Evolutionary conservation across 2,113 vertebrate genomes (phyloP).

Genomic region (Numenius arquata): DNA sequence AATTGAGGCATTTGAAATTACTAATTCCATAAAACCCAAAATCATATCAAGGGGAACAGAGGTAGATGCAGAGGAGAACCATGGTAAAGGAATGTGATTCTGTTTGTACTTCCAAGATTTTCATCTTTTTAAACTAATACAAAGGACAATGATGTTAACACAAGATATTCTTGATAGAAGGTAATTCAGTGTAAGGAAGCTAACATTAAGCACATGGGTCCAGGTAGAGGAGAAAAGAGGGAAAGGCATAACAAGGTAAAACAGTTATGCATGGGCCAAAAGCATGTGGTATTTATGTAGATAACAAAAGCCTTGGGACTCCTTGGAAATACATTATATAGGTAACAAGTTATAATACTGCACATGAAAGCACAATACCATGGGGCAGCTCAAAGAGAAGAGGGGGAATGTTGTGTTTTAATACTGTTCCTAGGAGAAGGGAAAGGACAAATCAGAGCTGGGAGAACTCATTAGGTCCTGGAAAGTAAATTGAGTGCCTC

Average conservation of each 20-base stretch:
- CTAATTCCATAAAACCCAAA: neutral
- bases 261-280: neutral
- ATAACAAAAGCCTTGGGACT: neutral
- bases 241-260: neutral
- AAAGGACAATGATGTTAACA: neutral
- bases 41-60: neutral
- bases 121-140: neutral
- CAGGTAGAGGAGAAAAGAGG: neutral
- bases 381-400: neutral
- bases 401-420: neutral
- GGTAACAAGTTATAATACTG: rapidly evolving
- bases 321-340: neutral
- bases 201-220: neutral
- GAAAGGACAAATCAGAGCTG: neutral
- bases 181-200: neutral
- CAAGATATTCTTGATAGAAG: neutral
- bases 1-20: neutral
- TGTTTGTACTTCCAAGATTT: neutral
- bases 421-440: neutral
- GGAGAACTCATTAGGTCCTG: neutral
- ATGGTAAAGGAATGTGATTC: neutral
- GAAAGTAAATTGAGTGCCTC: neutral
- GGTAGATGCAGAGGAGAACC: neutral
- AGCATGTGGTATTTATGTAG: neutral
- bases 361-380: neutral